Conservation (phyloP, 2,113 vertebrate species). For the Hippolais icterina region DNA sequence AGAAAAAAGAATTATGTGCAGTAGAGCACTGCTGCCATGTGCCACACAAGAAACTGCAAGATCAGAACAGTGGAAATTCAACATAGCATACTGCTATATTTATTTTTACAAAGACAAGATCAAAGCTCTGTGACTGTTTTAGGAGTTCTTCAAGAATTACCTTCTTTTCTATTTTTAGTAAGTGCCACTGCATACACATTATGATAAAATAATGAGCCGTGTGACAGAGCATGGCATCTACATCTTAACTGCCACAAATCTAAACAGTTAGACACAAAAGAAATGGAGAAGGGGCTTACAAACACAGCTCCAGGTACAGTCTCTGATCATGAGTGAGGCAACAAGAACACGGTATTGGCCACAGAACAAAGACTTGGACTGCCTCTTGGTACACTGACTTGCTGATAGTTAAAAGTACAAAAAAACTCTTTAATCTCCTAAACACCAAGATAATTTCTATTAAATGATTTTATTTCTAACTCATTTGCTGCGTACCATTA, state of each 20-base stretch:
- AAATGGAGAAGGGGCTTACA: neutral
- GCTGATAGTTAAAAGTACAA: neutral
- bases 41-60: neutral
- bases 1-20: neutral
- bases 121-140: neutral
- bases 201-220: neutral
- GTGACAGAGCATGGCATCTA: neutral
- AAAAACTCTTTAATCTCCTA: neutral
- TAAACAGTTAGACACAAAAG: neutral
- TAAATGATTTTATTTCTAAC: neutral
- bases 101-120: neutral
- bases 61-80: neutral
- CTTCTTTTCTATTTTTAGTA: neutral
- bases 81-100: neutral
- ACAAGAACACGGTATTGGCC: neutral
- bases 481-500: neutral
- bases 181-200: neutral
- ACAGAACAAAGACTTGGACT: neutral
- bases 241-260: neutral
- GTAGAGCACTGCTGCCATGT: neutral
- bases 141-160: neutral
- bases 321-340: neutral
- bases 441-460: neutral
- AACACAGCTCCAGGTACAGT: neutral
- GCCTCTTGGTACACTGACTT: neutral